Evolutionary conservation across 2,797 vertebrate genomes (phyloP).

Genomic region (Poliocrania exsul): DNA sequence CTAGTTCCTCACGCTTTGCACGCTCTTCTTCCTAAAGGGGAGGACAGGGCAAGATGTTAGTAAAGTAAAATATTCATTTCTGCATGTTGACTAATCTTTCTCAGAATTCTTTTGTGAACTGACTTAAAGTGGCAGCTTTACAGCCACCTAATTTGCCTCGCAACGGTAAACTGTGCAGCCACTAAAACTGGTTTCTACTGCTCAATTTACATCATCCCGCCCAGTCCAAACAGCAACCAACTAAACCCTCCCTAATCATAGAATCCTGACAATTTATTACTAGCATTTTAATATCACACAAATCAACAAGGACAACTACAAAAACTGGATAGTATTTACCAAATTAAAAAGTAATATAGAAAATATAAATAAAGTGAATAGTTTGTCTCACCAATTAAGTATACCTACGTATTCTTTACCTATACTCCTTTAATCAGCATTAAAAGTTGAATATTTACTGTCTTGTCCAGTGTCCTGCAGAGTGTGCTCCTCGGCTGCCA

Average conservation of each 20-base stretch:
- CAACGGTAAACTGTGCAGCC: constrained; percentile 82
- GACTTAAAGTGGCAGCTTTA: constrained; percentile 82
- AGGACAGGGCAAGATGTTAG: constrained; percentile 92
- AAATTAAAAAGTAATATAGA: constrained; percentile 89
- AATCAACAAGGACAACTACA: constrained; percentile 88
- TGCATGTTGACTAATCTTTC: constrained; percentile 79
- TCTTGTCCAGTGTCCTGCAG: constrained; percentile 99
- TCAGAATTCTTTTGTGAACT: constrained; percentile 79
- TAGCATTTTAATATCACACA: constrained; percentile 87
- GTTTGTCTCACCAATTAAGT: constrained; percentile 99
- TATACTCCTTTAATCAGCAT: constrained; percentile 99
- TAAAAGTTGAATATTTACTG: constrained; percentile 99
- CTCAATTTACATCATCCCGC: constrained; percentile 84
- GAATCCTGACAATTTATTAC: constrained; percentile 80
- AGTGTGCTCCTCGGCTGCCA: constrained; percentile 94
- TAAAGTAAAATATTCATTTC: constrained; percentile 75
- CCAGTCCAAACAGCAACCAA: constrained; percentile 88
- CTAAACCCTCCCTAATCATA: constrained; percentile 86
- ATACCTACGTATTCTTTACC: constrained; percentile 99
- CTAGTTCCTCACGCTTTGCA: constrained; percentile 97
- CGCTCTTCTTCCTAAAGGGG: constrained; percentile 98
- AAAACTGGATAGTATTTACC: constrained; percentile 87
- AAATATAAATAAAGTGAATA: constrained; percentile 96
- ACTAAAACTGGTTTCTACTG: constrained; percentile 80
- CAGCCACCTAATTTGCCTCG: constrained; percentile 78